Evolutionary conservation across 2,113 vertebrate species (phyloP), one percentile per base, ranked within the genome.

Genomic region (Crotalus tigris): DNA sequence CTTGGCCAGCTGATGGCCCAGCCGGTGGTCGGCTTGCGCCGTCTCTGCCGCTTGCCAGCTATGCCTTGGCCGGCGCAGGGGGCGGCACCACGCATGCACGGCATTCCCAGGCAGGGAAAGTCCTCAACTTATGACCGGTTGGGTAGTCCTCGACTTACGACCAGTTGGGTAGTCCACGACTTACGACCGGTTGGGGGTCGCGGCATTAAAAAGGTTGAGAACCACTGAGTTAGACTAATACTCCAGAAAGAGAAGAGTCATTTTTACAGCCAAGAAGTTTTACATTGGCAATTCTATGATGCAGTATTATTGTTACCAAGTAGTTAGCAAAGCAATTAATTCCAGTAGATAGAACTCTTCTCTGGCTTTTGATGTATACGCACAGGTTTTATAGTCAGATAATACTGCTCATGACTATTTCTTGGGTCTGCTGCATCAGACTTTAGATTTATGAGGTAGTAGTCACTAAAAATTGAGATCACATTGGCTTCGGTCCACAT

Each of bases 351-450:
- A 26, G 1, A 15, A 0, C 26, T 46, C 92, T 92, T 92, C 93
- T 87, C 44, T 90, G 81, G 19, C 12, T 85, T 90, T 93, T 86
- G 75, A 12, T 92, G 12, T 55, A 90, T 88, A 39, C 54, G 8
- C 69, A 21, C 24, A 89, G 5, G 61, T 58, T 94, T 44, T 2
- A 44, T 46, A 4, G 64, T 29, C 54, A 69, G 58, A 55, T 15
- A 55, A 51, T 54, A 49, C 4, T 54, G n/a, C n/a, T 88, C 23
- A 54, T 75, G 59, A 26, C 49, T 88, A 33, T 88, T 69, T 54
- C 29, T 58, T 92, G 87, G 26, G 21, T 2, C 9, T 87, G 75
- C 49, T 87, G 57, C 4, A 24, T 92, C 23, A 53, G 9, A 29
- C 9, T 26, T 92, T 92, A 88, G 33, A 88, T 75, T 92, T 64